Percentiles rank a stretch among this genome's conserved stretches.
Conservation (phyloP, 2,797 vertebrate genomes). For the Brachyrhaphis roseni region DNA sequence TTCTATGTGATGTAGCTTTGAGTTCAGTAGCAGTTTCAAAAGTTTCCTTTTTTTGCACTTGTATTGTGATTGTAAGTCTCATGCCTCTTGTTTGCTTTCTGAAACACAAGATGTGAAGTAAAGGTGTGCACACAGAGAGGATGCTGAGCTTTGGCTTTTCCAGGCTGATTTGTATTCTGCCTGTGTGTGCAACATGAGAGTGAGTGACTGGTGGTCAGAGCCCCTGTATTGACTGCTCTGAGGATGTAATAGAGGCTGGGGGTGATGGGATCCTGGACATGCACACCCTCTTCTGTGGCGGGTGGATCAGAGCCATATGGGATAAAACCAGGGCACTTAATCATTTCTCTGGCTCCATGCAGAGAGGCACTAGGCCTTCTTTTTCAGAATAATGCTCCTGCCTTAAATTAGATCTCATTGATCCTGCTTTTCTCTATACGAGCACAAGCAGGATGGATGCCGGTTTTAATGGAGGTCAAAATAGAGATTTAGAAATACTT, state of each 20-base stretch:
- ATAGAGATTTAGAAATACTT: constrained; percentile 62
- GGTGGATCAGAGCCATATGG: constrained; percentile 69
- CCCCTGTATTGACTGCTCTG: constrained; percentile 76
- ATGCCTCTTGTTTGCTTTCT: constrained; percentile 11
- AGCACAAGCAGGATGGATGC: constrained; percentile 67
- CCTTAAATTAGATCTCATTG: constrained; percentile 79
- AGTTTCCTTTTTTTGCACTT: not conserved
- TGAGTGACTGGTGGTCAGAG: constrained; percentile 76
- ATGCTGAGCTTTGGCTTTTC: constrained; percentile 59
- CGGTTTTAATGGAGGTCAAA: constrained; percentile 64
- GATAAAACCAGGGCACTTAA: constrained; percentile 69
- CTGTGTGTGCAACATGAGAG: constrained; percentile 66
- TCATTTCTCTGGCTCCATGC: constrained; percentile 67
- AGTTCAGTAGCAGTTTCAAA: not conserved
- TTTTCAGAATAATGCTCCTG: constrained; percentile 75
- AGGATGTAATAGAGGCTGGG: constrained; percentile 76
- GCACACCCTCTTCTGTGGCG: constrained; percentile 68
- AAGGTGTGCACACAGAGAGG: constrained; percentile 38
- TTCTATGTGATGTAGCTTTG: not conserved
- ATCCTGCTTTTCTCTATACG: constrained; percentile 70
- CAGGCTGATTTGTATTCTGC: constrained; percentile 72
- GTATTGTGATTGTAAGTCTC: not conserved
- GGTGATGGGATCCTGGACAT: constrained; percentile 77
- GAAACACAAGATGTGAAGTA: constrained; percentile 28
- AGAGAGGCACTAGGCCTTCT: constrained; percentile 50